Percentiles rank a stretch among this genome's conserved stretches.
These are phyloP conservation scores for Parelbella ahira DNA, from an alignment of 2,888 invertebrate species.

Conservation along the genomic window DNA sequence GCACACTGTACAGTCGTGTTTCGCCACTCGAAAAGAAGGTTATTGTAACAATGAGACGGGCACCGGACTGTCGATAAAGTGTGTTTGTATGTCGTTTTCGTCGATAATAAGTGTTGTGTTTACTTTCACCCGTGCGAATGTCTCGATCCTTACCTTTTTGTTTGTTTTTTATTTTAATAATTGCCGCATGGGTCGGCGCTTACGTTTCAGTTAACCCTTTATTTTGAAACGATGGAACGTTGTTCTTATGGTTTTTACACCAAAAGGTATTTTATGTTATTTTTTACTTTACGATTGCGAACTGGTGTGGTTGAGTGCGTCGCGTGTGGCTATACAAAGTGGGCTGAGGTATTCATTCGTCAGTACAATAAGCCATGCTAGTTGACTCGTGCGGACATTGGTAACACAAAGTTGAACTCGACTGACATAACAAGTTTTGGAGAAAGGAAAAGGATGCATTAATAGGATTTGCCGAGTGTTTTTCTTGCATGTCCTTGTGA, in stretches of 20 bases:
- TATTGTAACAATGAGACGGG: slow-evolving; percentile 75
- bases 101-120: slow-evolving; percentile 80
- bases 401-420: slow-evolving; percentile 27
- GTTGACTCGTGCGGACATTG: slow-evolving; percentile 34
- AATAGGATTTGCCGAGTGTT: slow-evolving; percentile 9
- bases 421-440: slow-evolving; percentile 26
- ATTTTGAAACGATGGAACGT: slow-evolving; percentile 87
- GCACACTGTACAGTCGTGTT: slow-evolving; percentile 62
- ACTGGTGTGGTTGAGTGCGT: slow-evolving; percentile 63
- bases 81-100: slow-evolving; percentile 81
- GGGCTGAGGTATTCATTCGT: slow-evolving; percentile 38
- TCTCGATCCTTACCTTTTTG: slow-evolving; percentile 75
- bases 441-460: slow-evolving; percentile 25
- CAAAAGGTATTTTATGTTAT: slow-evolving; percentile 87
- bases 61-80: slow-evolving; percentile 77
- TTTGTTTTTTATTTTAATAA: slow-evolving; percentile 72
- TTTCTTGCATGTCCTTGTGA: slow-evolving; percentile 2
- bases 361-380: slow-evolving; percentile 36
- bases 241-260: slow-evolving; percentile 90
- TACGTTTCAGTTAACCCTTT: slow-evolving; percentile 79
- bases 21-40: slow-evolving; percentile 74
- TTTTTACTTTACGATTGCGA: slow-evolving; percentile 75
- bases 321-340: slow-evolving; percentile 61
- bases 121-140: slow-evolving; percentile 80
- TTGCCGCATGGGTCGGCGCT: slow-evolving; percentile 77